Evolutionary conservation across 2,888 invertebrate genomes (phyloP).

Genomic region (Mythimna ferrago): DNA sequence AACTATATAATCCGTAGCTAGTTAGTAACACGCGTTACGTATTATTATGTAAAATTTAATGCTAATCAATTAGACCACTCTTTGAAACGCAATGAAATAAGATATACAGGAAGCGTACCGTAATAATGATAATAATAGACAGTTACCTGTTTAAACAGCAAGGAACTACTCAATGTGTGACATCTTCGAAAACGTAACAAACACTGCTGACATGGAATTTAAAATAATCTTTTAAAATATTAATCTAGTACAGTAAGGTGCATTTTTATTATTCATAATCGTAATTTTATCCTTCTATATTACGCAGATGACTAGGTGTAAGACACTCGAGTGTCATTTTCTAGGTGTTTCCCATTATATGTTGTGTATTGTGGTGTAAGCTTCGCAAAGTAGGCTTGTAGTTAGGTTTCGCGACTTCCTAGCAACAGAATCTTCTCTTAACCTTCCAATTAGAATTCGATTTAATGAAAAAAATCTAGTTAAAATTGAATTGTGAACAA

Average conservation of each 20-base stretch:
- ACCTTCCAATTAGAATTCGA: conserved; percentile 88
- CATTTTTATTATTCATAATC: conserved; percentile 87
- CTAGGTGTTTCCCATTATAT: conserved; percentile 86
- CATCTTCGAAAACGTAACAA: conserved; percentile 62
- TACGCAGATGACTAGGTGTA: conserved; percentile 84
- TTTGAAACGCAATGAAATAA: conserved; percentile 61
- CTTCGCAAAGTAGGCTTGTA: conserved; percentile 87
- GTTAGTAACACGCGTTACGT: conserved; percentile 79
- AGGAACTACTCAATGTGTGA: conserved; percentile 45
- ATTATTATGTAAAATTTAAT: conserved; percentile 77
- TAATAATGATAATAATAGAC: conserved; percentile 67
- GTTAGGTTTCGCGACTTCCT: conserved; percentile 89
- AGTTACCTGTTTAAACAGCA: conserved; percentile 73
- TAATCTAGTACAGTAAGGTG: conserved; percentile 85
- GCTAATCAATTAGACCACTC: conserved; percentile 73
- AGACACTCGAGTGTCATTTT: conserved; percentile 84
- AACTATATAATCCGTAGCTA: conserved; percentile 87
- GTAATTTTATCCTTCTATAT: conserved; percentile 87
- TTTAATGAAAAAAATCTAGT: conserved; percentile 72
- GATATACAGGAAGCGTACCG: conserved; percentile 61
- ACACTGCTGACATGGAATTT: conserved; percentile 68
- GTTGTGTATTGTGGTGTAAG: conserved; percentile 88
- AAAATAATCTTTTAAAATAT: conserved; percentile 81
- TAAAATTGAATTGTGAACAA: conserved; percentile 81
- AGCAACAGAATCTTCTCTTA: conserved; percentile 86